Base-by-base conservation (phyloP, 2,888 invertebrate genomes). In the Erannis defoliaria region DNA sequence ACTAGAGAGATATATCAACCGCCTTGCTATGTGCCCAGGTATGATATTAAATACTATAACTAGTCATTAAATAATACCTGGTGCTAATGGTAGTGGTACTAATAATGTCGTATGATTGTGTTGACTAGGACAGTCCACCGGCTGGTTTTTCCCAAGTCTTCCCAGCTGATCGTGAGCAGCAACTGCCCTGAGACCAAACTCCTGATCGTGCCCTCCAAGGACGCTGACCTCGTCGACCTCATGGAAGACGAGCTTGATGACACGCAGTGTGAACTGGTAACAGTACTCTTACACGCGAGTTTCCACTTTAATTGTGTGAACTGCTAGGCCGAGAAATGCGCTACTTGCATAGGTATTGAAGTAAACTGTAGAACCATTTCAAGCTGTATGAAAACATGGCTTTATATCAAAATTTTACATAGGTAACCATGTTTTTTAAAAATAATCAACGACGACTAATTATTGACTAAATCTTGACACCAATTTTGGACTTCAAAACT, bases 21-120 rank as follows among this genome's bases (percentile, higher is more conserved):
- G 0, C 95, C 95, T 0, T 85, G 90, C 50, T 94, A 94, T 62
- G 91, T 95, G 69, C 94, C 94, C 0, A 90, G 93, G 93, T 91
- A 73, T 23, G n/a, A 35, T 19, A 40, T n/a, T 2, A n/a, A n/a
- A n/a, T n/a, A n/a, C n/a, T 35, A 35, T 35, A 26, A 26, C n/a
- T n/a, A n/a, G n/a, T n/a, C n/a, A n/a, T n/a, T n/a, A n/a, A n/a
- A n/a, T n/a, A n/a, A n/a, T n/a, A n/a, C n/a, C n/a, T n/a, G n/a
- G n/a, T n/a, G n/a, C n/a, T n/a, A n/a, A n/a, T n/a, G n/a, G n/a
- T n/a, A n/a, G n/a, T n/a, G n/a, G n/a, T n/a, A n/a, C n/a, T n/a
- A n/a, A n/a, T n/a, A n/a, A n/a, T n/a, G n/a, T n/a, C 26, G 23
- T 5, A 4, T 4, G 8, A 40, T 40, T 1, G 1, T 12, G 8